Conservation (phyloP, 2,797 vertebrate species). For the Ammospiza maritima region DNA sequence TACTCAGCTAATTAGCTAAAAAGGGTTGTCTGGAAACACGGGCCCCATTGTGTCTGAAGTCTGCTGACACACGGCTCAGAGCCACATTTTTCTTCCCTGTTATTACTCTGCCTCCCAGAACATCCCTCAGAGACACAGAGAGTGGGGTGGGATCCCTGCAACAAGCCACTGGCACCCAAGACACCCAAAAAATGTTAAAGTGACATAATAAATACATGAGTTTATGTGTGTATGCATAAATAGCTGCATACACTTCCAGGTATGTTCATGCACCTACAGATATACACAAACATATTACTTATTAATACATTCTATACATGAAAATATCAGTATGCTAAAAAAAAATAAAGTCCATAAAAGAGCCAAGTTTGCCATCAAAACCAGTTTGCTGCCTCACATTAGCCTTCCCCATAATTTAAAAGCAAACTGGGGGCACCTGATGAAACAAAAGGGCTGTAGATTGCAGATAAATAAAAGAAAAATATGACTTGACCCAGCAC, state of each 20-base stretch:
- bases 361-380: neutral
- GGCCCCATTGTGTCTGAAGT: constrained; percentile 60
- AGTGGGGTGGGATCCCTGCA: neutral
- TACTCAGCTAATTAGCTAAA: constrained; percentile 64
- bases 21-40: constrained; percentile 55
- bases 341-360: neutral
- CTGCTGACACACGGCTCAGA: constrained; percentile 33
- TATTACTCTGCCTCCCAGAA: neutral
- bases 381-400: neutral
- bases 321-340: neutral
- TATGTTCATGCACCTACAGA: neutral
- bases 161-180: neutral
- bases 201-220: accelerated
- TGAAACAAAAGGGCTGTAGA: neutral
- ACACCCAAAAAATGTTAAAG: neutral
- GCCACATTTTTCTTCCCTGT: constrained; percentile 44
- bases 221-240: too few relatives aligned
- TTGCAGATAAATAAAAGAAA: constrained; percentile 47
- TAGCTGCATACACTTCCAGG: neutral
- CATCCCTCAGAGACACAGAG: neutral
- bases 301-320: neutral
- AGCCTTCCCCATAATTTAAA: neutral
- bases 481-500: neutral
- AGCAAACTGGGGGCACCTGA: neutral
- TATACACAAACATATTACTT: neutral